A percentile compares a stretch with the other conserved stretches of the same genome.
Evolutionary conservation across 2,113 vertebrate species (phyloP).

Genomic region (Melanotaenia duboulayi): DNA sequence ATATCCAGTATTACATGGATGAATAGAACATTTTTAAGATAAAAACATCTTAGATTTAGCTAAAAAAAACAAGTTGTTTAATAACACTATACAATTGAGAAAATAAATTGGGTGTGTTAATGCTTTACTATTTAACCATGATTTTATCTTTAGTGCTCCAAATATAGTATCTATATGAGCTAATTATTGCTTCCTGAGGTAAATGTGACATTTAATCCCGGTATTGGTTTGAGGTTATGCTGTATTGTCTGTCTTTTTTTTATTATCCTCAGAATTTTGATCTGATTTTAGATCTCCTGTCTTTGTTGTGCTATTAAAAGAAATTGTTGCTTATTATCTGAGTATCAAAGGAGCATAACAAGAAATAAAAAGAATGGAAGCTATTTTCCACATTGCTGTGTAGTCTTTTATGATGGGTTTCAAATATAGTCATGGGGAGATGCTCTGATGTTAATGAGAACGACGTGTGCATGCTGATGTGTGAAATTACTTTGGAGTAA

Average conservation of each 20-base stretch:
- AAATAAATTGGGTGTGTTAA: background rate
- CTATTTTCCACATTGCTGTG: slow-evolving; percentile 59
- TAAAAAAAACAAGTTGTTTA: no score
- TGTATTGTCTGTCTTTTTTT: background rate
- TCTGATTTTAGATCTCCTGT: background rate
- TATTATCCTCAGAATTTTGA: background rate
- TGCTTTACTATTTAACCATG: no score
- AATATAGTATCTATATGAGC: no score
- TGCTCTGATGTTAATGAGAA: slow-evolving; percentile 56
- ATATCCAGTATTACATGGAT: no score
- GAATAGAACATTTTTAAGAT: no score
- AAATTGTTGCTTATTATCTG: slow-evolving; percentile 30
- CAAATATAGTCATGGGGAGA: slow-evolving; percentile 42
- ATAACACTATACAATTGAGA: no score
- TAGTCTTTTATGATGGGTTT: slow-evolving; percentile 42
- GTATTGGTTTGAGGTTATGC: no score
- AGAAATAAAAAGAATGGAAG: slow-evolving; percentile 57
- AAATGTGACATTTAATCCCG: background rate
- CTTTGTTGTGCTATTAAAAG: slow-evolving; percentile 14
- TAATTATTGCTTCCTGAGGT: background rate
- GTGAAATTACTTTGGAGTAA: slow-evolving; percentile 59
- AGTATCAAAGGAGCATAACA: slow-evolving; percentile 52
- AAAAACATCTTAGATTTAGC: no score
- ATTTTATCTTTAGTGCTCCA: no score
- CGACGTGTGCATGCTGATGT: slow-evolving; percentile 57